These are phyloP conservation scores for Tyria jacobaeae DNA, from an alignment of 2,888 invertebrate species.

Conservation along the genomic window DNA sequence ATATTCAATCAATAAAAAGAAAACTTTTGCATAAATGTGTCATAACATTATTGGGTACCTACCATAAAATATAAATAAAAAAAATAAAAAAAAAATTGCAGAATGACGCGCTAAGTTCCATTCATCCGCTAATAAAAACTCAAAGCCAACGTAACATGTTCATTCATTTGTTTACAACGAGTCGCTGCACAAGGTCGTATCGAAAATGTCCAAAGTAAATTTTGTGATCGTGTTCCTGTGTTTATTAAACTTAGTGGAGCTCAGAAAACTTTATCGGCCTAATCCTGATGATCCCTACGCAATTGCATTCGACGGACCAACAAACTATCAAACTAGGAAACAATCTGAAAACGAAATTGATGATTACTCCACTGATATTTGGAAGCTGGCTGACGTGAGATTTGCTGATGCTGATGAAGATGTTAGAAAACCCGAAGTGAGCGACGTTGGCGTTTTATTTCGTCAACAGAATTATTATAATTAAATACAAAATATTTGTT, in stretches of 20 bases:
- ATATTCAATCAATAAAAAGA: background rate
- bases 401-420: constrained; percentile 33
- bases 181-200: constrained; percentile 43
- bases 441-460: constrained; percentile 39
- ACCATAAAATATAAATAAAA: background rate
- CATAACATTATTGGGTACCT: background rate
- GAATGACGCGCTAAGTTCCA: constrained; percentile 36
- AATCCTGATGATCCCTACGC: constrained; percentile 57
- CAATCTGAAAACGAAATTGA: constrained; percentile 49
- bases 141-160: constrained; percentile 31
- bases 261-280: constrained; percentile 51
- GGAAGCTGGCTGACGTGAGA: constrained; percentile 48
- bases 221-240: constrained; percentile 37
- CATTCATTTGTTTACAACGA: constrained; percentile 47
- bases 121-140: constrained; percentile 35
- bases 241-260: constrained; percentile 34
- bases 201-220: constrained; percentile 36
- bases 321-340: constrained; percentile 56
- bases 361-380: constrained; percentile 42
- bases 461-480: constrained; percentile 47
- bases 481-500: constrained; percentile 5
- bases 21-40: background rate
- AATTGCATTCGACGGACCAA: constrained; percentile 70
- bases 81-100: constrained; percentile 37
- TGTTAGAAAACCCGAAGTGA: background rate